These are phyloP conservation scores for Trachymyrmex cornetzi DNA, from an alignment of 1,140 invertebrate genomes.

Conservation along the genomic window DNA sequence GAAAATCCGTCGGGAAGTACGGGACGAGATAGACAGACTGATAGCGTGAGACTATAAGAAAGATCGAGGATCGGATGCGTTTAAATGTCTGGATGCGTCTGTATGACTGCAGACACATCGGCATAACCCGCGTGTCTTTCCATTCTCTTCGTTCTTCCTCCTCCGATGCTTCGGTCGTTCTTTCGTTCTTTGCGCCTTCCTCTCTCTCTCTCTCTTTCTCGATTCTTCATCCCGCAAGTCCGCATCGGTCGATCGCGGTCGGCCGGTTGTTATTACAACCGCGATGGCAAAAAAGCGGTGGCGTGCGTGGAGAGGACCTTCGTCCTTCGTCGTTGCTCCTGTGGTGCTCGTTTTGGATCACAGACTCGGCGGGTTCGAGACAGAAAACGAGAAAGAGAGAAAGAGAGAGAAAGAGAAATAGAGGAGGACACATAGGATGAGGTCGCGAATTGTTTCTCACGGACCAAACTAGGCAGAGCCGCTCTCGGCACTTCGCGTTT, in stretches of 20 bases:
- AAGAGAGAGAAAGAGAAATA: neutral
- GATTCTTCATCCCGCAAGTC: conserved; percentile 35
- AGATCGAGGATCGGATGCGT: conserved; percentile 41
- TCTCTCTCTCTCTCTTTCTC: conserved; percentile 29
- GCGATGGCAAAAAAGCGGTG: conserved; percentile 69
- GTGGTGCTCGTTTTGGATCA: conserved; percentile 54
- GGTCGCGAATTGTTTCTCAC: conserved; percentile 77
- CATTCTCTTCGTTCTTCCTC: neutral
- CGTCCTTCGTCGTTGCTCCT: conserved; percentile 69
- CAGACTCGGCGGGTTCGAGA: conserved; percentile 7
- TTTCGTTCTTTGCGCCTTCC: neutral
- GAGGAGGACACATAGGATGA: conserved; percentile 21
- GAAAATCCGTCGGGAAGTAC: conserved; percentile 11
- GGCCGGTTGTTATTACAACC: conserved; percentile 77
- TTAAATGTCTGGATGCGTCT: conserved; percentile 70
- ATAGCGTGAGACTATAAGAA: conserved; percentile 31
- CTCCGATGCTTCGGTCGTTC: neutral
- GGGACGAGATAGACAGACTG: conserved; percentile 20
- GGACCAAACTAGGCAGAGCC: conserved; percentile 76
- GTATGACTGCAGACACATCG: neutral
- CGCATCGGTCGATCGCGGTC: conserved; percentile 40
- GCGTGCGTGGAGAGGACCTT: conserved; percentile 65
- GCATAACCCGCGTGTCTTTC: conserved; percentile 8
- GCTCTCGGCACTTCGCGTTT: conserved; percentile 49
- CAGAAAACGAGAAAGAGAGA: neutral